A percentile compares a stretch with the other conserved stretches of the same genome.
Evolutionary conservation across 37 sponge, comb jelly and placozoan species (phyloP).

Genomic region (Oscarella lobularis): DNA sequence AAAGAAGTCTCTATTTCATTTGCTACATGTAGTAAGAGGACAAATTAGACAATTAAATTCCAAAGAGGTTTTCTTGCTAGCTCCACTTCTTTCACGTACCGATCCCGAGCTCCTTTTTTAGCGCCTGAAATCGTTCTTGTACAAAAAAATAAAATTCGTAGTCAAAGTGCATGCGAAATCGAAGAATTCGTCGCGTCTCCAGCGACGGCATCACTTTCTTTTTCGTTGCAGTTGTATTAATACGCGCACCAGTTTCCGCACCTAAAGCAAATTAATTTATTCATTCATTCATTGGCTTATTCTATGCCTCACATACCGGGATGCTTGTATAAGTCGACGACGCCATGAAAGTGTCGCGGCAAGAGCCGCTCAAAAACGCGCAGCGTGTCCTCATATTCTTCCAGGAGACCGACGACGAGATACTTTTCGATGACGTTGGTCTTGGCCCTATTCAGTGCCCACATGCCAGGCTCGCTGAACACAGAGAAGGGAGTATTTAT

Average conservation of each 20-base stretch:
- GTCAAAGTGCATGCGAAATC: neutral
- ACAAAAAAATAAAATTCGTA: neutral
- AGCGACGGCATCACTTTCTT: neutral
- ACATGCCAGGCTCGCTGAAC: neutral
- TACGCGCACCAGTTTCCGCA: neutral
- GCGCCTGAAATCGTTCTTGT: neutral
- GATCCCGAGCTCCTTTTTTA: neutral
- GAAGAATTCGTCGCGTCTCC: neutral
- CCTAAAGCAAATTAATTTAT: neutral
- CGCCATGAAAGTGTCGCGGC: neutral
- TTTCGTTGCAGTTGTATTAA: neutral
- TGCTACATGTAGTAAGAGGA: too few species aligned
- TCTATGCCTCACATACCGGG: neutral
- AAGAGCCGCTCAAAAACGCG: neutral
- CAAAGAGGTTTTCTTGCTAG: too few species aligned
- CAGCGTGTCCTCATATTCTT: neutral
- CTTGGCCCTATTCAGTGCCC: neutral
- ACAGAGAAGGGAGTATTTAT: neutral
- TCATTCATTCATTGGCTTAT: too few species aligned
- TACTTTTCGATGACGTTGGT: neutral
- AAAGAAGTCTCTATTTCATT: too few species aligned
- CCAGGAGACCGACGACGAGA: constrained; percentile 1
- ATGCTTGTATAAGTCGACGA: neutral
- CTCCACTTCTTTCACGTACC: too few species aligned
- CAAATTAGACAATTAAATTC: too few species aligned